Percentiles rank a stretch among this genome's conserved stretches.
phyloP scores from a whole-genome alignment of 1,140 invertebrate species.

The Melipona quadrifasciata region DNA sequence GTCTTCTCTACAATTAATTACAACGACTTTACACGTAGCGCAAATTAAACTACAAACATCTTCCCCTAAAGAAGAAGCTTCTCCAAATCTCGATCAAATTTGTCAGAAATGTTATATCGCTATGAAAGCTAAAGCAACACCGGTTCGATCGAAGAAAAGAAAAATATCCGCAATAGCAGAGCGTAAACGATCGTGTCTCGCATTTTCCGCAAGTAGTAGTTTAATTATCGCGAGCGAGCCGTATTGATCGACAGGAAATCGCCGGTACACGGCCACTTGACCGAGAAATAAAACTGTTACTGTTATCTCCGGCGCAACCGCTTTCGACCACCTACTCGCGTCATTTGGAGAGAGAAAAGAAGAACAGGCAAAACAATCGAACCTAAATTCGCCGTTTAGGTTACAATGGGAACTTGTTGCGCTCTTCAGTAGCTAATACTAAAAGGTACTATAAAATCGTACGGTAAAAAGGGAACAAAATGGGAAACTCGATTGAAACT shows the following conservation, averaged over 20 bases:
- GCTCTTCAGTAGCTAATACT: neutral
- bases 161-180: neutral
- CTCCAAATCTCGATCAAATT: no score
- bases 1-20: no score
- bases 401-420: conserved; percentile 6
- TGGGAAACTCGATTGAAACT: conserved; percentile 11
- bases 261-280: neutral
- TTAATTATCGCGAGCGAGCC: conserved; percentile 8
- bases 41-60: no score
- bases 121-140: no score
- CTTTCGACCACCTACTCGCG: neutral
- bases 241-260: neutral
- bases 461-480: neutral
- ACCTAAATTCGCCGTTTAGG: neutral
- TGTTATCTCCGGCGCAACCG: conserved; percentile 12
- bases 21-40: no score
- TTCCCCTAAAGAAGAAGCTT: no score
- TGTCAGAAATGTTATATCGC: no score
- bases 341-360: neutral
- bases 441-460: no score
- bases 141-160: neutral
- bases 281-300: conserved; percentile 35
- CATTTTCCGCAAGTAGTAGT: neutral
- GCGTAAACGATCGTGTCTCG: conserved; percentile 11
- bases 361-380: conserved; percentile 10